phyloP scores from a whole-genome alignment of 1,140 invertebrate genomes.

The Riptortus pedestris region DNA sequence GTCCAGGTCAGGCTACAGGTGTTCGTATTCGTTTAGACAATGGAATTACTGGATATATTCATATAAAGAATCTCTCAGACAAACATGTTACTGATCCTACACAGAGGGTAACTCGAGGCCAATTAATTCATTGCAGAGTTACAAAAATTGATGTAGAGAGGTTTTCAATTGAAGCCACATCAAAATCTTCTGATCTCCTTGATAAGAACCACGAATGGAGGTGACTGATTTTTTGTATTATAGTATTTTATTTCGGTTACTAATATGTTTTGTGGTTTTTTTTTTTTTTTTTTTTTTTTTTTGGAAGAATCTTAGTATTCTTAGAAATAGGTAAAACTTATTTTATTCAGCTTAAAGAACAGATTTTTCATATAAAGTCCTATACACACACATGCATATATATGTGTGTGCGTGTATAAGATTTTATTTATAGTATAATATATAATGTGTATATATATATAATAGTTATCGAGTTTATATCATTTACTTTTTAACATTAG shows the following conservation, averaged over 20 bases:
- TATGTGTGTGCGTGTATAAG: no score
- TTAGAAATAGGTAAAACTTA: neutral
- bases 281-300: no score
- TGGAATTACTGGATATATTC: slow-evolving; percentile 87
- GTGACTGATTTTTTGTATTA: slow-evolving; percentile 39
- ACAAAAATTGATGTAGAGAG: slow-evolving; percentile 91
- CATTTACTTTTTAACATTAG: no score
- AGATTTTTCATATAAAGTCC: no score
- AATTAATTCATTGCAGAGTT: slow-evolving; percentile 87
- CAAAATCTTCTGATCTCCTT: slow-evolving; percentile 80
- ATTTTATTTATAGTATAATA: no score
- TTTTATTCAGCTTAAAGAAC: no score
- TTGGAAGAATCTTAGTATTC: no score
- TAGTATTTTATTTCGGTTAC: neutral
- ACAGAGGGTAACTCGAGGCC: slow-evolving; percentile 75
- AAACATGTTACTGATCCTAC: slow-evolving; percentile 86
- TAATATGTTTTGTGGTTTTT: no score
- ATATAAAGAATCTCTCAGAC: slow-evolving; percentile 90
- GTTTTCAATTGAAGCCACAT: slow-evolving; percentile 89
- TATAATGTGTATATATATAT: no score
- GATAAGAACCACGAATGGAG: slow-evolving; percentile 88
- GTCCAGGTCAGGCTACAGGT: slow-evolving; percentile 90
- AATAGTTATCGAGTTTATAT: no score
- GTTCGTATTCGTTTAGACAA: slow-evolving; percentile 86
- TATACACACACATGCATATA: no score